A percentile compares a stretch with the other conserved stretches of the same genome.
Evolutionary conservation across 1,140 invertebrate species (phyloP).

Genomic region (Condylostylus longicornis): DNA sequence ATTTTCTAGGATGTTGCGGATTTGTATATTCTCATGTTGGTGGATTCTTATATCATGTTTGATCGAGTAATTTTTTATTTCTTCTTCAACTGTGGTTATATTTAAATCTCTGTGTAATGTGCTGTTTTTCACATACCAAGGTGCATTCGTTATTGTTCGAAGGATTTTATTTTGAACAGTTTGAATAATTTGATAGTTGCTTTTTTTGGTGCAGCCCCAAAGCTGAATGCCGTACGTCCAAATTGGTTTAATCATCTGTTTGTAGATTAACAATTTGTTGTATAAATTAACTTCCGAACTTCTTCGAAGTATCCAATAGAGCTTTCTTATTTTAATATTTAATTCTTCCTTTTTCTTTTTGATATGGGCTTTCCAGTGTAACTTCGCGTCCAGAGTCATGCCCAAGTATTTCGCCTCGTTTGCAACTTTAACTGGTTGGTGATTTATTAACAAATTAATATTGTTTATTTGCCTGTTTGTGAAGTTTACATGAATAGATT

Average conservation of each 20-base stretch:
- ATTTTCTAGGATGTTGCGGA: no score
- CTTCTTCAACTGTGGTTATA: no score
- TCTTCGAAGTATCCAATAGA: constrained; percentile 15
- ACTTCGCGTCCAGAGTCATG: constrained; percentile 15
- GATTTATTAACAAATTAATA: constrained; percentile 2
- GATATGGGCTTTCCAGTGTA: constrained; percentile 13
- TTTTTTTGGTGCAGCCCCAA: constrained; percentile 16
- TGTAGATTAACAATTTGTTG: constrained; percentile 23
- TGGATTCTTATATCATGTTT: no score
- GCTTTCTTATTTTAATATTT: background rate
- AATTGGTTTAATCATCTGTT: constrained; percentile 18
- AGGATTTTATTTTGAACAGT: no score
- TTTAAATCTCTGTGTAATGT: no score
- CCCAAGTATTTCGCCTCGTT: constrained; percentile 20
- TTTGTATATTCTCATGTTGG: no score
- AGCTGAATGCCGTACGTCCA: constrained; percentile 24
- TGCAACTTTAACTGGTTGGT: no score
- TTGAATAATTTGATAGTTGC: constrained; percentile 16
- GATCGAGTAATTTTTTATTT: no score
- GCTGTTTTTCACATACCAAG: no score
- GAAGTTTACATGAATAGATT: constrained; percentile 18
- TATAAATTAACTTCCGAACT: constrained; percentile 12
- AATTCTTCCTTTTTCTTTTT: constrained; percentile 9
- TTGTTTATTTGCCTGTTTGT: background rate
- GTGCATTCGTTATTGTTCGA: no score